Base-by-base conservation (phyloP, 1,140 invertebrate genomes). In the Drosophila ohnishii region DNA sequence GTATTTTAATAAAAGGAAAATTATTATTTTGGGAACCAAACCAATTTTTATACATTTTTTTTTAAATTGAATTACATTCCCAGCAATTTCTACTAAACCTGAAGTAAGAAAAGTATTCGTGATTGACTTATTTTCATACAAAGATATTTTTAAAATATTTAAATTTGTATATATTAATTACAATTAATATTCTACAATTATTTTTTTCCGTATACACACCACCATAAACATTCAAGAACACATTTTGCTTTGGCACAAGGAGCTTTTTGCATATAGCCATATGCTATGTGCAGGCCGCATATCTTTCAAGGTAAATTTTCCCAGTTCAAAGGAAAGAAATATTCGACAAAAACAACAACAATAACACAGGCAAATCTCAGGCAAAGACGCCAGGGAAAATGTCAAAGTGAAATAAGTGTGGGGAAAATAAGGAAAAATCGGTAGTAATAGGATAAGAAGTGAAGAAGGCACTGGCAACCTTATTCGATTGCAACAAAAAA, bases 321-420 rank as follows among this genome's bases (percentile, higher is more conserved):
- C 47, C 75, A 76, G 47, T 75, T 86, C 59, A 75, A 80, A 80
- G 81, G 61, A 85, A 75, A 75, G 61, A 59, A 79, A 63, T 69
- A 75, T 65, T 35, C 19, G 65, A 16, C 44, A 80, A 62, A 30
- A 78, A 48, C n/a, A 47, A 57, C 47, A 63, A 13, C n/a, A 47
- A 25, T 1, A 34, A 44, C 7, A 42, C 25, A 48, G 42, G 44
- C 42, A 65, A 74, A 58, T 66, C 45, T 55, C 30, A 40, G 61
- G 22, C 53, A 56, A 42, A 50, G 28, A 44, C 28, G 47, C 40
- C 40, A 9, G 53, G 45, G 34, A 57, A 58, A 64, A 51, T 44
- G 44, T 55, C 32, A 64, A 63, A 74, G 14, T 40, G 35, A 50
- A 50, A 73, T 37, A 57, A 57, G 50, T 50, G 55, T 47, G 56